Evolutionary conservation across 2,113 vertebrate genomes (phyloP).

Genomic region (Arvicanthis niloticus): DNA sequence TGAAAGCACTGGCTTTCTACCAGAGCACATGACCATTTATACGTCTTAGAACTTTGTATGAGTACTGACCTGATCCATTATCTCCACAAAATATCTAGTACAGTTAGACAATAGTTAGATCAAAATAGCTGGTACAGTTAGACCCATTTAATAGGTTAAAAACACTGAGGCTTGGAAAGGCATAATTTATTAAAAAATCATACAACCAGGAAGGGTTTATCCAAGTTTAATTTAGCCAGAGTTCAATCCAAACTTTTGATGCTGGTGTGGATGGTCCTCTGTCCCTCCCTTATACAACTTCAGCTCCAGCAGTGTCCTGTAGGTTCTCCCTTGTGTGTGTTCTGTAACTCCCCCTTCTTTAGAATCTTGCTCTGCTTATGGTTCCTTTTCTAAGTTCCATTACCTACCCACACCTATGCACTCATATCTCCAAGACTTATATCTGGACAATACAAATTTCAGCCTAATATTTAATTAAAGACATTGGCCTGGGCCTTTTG

Average conservation of each 20-base stretch:
- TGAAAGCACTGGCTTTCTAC: neutral
- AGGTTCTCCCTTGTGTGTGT: accelerated
- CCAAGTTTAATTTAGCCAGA: neutral
- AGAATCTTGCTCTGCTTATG: neutral
- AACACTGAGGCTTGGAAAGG: neutral
- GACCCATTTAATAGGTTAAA: neutral
- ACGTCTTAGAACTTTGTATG: neutral
- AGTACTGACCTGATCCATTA: neutral
- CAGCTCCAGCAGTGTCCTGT: neutral
- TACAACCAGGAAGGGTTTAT: neutral
- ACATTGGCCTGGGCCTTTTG: neutral
- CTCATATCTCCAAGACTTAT: neutral
- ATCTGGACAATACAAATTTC: neutral
- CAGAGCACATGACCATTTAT: neutral
- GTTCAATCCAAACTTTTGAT: neutral
- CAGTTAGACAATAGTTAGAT: too few species aligned
- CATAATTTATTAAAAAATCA: neutral
- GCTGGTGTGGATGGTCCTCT: neutral
- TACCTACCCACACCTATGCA: neutral
- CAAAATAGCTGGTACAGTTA: too few species aligned
- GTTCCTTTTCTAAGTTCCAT: neutral
- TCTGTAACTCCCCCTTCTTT: neutral
- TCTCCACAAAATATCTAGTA: neutral
- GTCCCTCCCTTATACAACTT: too few species aligned
- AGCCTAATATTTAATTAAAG: neutral